Evolutionary conservation across 1,140 invertebrate genomes (phyloP), one percentile per base, ranked within the genome.

Genomic region (Bombyx mori): DNA sequence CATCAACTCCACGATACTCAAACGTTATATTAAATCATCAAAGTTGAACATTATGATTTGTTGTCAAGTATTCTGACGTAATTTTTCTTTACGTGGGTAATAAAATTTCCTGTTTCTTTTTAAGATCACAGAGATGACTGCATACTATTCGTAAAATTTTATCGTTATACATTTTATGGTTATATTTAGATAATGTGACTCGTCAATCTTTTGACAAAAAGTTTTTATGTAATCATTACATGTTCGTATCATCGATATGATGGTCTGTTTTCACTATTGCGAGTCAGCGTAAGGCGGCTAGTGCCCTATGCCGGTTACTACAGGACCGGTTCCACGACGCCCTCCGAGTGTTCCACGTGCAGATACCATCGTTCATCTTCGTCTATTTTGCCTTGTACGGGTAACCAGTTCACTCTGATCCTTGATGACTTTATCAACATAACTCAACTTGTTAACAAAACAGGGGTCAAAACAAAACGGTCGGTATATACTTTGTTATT

Each of bases 231-330:
- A 35, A 35, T 4, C 4, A 35, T n/a, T 35, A 4, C 4, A 35
- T 35, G 1, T 35, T 35, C 26, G 26, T 35, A 35, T 35, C 26
- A 35, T 35, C 43, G 46, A 56, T 56, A 48, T 18, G 49, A 9
- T 26, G 7, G 10, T 9, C n/a, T 56, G 46, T 49, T 47, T 22
- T 22, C 12, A 56, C 54, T 56, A 56, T 48, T 56, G 53, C 60
- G 61, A 63, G 63, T 54, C 54, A 63, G 54, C 68, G 68, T 77
- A 75, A 69, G 57, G 57, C 67, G 71, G 73, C 73, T 77, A 75
- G 77, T 80, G 73, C 80, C 77, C 76, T 79, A 77, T 73, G 71
- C 66, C 61, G 66, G 69, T 74, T 80, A 80, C 77, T 77, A 74
- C 62, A 69, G 57, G 82, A 84, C 79, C 79, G 78, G 79, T 84